Evolutionary conservation across 2,888 invertebrate species (phyloP), one percentile per base, ranked within the genome.

Genomic region (Cerastis rubricosa): DNA sequence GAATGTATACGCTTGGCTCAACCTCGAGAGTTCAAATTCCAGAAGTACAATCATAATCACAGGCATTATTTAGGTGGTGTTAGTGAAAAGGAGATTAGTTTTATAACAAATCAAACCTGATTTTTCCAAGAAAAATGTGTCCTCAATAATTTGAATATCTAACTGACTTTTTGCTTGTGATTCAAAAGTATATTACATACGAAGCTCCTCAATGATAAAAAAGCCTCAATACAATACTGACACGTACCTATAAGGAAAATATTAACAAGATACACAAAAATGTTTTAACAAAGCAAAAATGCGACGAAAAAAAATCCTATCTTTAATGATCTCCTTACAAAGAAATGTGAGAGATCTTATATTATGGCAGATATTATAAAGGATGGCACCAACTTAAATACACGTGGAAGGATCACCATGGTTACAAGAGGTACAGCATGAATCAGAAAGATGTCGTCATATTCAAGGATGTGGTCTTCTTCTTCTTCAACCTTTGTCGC

Each of bases 321-420:
- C 2, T 66, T 66, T 80, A 74, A 80, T 66, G 47, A 6, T 43
- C n/a, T 71, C 40, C 17, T 1, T n/a, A n/a, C 51, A 11, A 19
- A 61, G 2, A 47, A n/a, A 57, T 17, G 22, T 8, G 8, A 57
- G 47, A 47, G 11, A 61, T 74, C 43, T 69, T 22, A 45, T 12
- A 81, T 54, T 12, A 81, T 54, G 70, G 29, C 57, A 29, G 47
- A 40, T 43, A 29, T 57, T 43, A 69, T 69, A 25, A 63, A 59
- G 1, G 29, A 49, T 22, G 71, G 49, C 71, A 63, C 57, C 71
- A 71, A n/a, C 22, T 6, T n/a, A 29, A 43, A 59, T 47, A 64
- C 29, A 71, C 67, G 63, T 61, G 40, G 45, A 54, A 35, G 35
- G 40, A 51, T 78, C 45, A 69, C 74, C 63, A 83, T 83, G 66